A percentile compares a stretch with the other conserved stretches of the same genome.
Conservation (phyloP, 2,113 vertebrate genomes). For the Albula goreensis region DNA sequence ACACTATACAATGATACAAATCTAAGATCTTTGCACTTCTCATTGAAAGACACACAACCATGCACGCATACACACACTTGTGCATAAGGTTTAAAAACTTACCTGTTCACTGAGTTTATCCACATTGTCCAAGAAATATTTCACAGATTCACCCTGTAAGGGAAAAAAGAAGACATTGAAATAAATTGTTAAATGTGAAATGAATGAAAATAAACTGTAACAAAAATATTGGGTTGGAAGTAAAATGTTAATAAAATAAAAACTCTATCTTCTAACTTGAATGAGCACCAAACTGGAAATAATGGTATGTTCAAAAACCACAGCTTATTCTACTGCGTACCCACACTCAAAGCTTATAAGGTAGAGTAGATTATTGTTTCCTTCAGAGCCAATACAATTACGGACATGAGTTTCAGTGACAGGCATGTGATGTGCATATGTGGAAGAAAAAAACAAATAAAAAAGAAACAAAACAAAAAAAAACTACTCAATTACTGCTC, state of each 20-base stretch:
- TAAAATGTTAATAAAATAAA: constrained; percentile 1
- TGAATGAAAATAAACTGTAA: too few relatives aligned
- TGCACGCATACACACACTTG: not conserved
- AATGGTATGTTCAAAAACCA: not conserved
- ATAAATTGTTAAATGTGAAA: constrained; percentile 3
- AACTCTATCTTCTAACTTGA: not conserved
- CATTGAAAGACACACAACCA: too few relatives aligned
- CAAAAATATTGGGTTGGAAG: too few relatives aligned
- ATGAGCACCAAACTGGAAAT: not conserved
- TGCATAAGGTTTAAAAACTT: constrained; percentile 62
- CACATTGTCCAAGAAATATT: constrained; percentile 99
- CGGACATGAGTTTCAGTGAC: not conserved
- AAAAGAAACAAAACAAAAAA: not conserved
- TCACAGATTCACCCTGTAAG: constrained; percentile 92
- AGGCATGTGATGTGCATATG: not conserved
- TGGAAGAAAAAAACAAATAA: too few relatives aligned
- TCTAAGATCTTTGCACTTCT: not conserved
- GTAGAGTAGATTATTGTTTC: not conserved
- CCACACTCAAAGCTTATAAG: not conserved
- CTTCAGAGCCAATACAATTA: not conserved
- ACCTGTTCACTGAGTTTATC: constrained; percentile 91
- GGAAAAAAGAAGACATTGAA: constrained; percentile 44
- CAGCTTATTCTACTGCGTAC: not conserved
- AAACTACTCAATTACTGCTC: not conserved
- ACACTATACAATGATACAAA: not conserved